Conservation (phyloP, 2,797 vertebrate species). For the Sciaenops ocellatus region DNA sequence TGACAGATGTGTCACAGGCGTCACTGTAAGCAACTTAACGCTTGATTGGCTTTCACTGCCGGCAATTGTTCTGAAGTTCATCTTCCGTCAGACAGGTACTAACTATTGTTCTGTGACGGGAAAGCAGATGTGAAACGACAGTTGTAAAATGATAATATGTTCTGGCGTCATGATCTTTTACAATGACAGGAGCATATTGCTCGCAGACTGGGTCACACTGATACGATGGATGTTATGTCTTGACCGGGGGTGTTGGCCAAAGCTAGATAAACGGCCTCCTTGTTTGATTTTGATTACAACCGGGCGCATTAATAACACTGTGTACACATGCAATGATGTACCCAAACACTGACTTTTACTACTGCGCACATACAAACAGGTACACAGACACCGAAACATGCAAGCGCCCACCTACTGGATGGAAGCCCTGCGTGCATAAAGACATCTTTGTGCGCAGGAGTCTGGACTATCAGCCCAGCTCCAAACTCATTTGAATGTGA, state of each 20-base stretch:
- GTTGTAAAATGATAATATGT: background rate
- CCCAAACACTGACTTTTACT: conserved; percentile 66
- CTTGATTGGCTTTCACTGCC: conserved; percentile 15
- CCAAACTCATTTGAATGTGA: conserved; percentile 66
- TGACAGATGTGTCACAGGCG: conserved; percentile 50
- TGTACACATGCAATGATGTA: conserved; percentile 66
- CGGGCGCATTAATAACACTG: conserved; percentile 71
- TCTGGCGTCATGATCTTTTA: conserved; percentile 31
- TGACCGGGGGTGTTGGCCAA: conserved; percentile 20
- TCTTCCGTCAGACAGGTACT: background rate
- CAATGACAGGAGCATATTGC: conserved; percentile 31
- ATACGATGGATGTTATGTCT: conserved; percentile 16
- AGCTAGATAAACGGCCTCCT: conserved; percentile 52
- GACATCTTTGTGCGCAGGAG: conserved; percentile 56
- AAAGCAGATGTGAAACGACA: conserved; percentile 19
- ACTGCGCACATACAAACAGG: conserved; percentile 54
- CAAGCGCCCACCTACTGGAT: conserved; percentile 45
- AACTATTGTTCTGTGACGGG: background rate
- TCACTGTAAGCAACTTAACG: conserved; percentile 18
- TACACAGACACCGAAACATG: conserved; percentile 40
- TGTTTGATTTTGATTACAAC: conserved; percentile 74
- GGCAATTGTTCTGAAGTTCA: conserved; percentile 3
- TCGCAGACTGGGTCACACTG: background rate
- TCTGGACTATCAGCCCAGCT: conserved; percentile 45
- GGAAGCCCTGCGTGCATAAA: conserved; percentile 62